Evolutionary conservation across 2,113 vertebrate species (phyloP).

Genomic region (Herpetotheres cachinnans): DNA sequence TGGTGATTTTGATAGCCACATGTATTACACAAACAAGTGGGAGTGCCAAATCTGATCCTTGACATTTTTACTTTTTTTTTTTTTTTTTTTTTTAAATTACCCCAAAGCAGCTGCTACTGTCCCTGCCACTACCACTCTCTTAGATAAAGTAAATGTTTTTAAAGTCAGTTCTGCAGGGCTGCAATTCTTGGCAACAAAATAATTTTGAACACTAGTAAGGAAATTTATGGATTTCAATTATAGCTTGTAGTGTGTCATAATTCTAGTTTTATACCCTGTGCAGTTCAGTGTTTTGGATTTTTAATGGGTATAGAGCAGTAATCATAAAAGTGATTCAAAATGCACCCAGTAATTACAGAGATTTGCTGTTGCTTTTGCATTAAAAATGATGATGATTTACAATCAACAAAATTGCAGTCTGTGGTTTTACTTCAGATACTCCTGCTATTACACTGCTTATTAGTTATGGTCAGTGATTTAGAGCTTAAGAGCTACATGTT

Average conservation of each 20-base stretch:
- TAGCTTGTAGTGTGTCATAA: conserved; percentile 73
- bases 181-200: conserved; percentile 67
- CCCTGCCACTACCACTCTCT: neutral
- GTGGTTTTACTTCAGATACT: conserved; percentile 66
- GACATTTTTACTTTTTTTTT: neutral
- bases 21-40: neutral
- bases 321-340: conserved; percentile 82
- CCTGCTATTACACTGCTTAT: conserved; percentile 68
- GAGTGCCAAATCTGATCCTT: neutral
- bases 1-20: neutral
- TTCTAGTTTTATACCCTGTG: conserved; percentile 75
- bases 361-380: conserved; percentile 77
- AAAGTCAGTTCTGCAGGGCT: conserved; percentile 56
- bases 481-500: conserved; percentile 64
- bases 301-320: conserved; percentile 76
- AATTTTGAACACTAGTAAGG: conserved; percentile 57
- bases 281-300: conserved; percentile 77
- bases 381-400: conserved; percentile 79
- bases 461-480: conserved; percentile 81
- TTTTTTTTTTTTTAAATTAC: neutral
- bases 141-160: conserved; percentile 53
- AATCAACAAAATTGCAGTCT: conserved; percentile 65
- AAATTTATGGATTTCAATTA: conserved; percentile 81
- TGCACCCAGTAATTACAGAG: conserved; percentile 79
- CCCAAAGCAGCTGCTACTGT: neutral